phyloP scores from a whole-genome alignment of 2,888 invertebrate genomes.

The Bembecia ichneumoniformis region DNA sequence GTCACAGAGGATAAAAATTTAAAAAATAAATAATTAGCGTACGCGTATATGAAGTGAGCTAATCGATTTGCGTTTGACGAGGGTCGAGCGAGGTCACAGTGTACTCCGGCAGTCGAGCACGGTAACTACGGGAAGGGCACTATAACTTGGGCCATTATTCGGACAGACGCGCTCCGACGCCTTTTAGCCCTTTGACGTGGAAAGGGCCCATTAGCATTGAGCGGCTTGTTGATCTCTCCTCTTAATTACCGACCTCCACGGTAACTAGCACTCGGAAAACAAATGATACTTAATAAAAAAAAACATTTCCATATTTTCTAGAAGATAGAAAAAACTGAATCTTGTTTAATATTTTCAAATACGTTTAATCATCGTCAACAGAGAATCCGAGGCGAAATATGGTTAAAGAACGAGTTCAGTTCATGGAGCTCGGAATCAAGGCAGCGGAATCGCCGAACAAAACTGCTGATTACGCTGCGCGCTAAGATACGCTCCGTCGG shows the following conservation, averaged over 20 bases:
- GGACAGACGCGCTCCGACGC: conserved; percentile 65
- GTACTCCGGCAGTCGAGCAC: conserved; percentile 25
- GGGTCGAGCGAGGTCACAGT: conserved; percentile 56
- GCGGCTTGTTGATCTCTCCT: conserved; percentile 63
- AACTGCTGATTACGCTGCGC: conserved; percentile 63
- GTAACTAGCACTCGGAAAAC: conserved; percentile 25
- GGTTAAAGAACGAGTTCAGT: conserved; percentile 47
- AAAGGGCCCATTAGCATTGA: conserved; percentile 66
- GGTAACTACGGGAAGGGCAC: conserved; percentile 28
- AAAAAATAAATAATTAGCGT: conserved; percentile 60
- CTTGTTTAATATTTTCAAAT: conserved; percentile 20
- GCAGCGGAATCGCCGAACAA: conserved; percentile 56
- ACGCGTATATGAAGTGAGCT: conserved; percentile 38
- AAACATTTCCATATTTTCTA: conserved; percentile 1
- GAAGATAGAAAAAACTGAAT: not conserved
- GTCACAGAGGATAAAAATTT: conserved; percentile 29
- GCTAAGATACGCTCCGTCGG: conserved; percentile 58
- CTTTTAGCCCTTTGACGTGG: conserved; percentile 68
- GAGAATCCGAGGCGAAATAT: conserved; percentile 37
- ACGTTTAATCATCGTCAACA: conserved; percentile 47
- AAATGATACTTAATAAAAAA: conserved; percentile 9
- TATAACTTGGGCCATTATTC: conserved; percentile 62
- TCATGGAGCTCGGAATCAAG: conserved; percentile 46
- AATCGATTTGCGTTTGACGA: conserved; percentile 65
- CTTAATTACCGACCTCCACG: conserved; percentile 64